Conservation (phyloP, 2,888 invertebrate genomes). For the Synanthedon tipuliformis region DNA sequence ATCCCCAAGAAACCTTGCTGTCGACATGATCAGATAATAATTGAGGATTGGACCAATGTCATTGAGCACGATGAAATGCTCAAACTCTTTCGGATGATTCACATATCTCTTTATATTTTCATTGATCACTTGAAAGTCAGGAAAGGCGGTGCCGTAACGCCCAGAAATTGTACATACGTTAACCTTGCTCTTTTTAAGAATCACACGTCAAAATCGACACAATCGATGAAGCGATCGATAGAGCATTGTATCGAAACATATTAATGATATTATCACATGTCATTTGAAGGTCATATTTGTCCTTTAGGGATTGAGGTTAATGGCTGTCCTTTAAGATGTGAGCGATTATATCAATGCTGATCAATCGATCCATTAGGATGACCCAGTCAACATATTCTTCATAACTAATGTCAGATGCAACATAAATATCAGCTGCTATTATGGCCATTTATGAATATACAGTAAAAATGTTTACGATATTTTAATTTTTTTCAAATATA, state of each 20-base stretch:
- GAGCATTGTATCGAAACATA: slow-evolving; percentile 24
- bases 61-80: slow-evolving; percentile 16
- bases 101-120: not conserved
- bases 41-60: slow-evolving; percentile 20
- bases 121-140: not conserved
- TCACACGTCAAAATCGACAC: slow-evolving; percentile 26
- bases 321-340: slow-evolving; percentile 33
- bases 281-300: slow-evolving; percentile 41
- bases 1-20: slow-evolving; percentile 56
- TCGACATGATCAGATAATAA: slow-evolving; percentile 44
- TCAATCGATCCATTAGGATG: slow-evolving; percentile 31
- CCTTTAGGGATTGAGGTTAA: slow-evolving; percentile 54
- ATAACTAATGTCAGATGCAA: too few relatives aligned
- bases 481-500: too few relatives aligned
- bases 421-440: too few relatives aligned
- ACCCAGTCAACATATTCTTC: slow-evolving; percentile 6
- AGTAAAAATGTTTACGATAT: too few relatives aligned
- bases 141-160: not conserved
- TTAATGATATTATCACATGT: slow-evolving; percentile 36
- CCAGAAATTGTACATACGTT: not conserved
- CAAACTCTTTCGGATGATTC: slow-evolving; percentile 5
- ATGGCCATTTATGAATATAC: too few relatives aligned
- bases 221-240: slow-evolving; percentile 22
- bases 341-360: slow-evolving; percentile 26
- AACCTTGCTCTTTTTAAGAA: slow-evolving; percentile 19